These are phyloP conservation scores for Sarcophaga bullata DNA, from an alignment of 1,140 invertebrate genomes.

Conservation along the genomic window DNA sequence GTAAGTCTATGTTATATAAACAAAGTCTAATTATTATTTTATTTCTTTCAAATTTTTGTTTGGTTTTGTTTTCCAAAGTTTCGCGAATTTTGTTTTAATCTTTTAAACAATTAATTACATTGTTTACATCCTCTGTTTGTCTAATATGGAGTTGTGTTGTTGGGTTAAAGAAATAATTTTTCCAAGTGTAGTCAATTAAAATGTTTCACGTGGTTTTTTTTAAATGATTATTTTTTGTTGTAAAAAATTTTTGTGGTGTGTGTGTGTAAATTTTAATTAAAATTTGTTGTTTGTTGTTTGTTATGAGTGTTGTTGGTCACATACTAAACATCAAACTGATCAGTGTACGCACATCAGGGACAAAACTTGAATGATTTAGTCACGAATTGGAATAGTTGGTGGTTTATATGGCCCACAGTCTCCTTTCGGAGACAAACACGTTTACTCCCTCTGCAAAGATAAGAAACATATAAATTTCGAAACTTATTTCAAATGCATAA, in stretches of 20 bases:
- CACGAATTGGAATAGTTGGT: conserved; percentile 67
- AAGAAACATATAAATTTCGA: conserved; percentile 45
- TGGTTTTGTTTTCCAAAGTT: too few species aligned
- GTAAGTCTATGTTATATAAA: not conserved
- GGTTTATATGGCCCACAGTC: conserved; percentile 86
- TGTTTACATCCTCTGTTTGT: too few species aligned
- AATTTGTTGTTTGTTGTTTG: conserved; percentile 39
- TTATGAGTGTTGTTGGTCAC: conserved; percentile 40
- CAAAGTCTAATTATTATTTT: not conserved
- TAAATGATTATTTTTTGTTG: not conserved
- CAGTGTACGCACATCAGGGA: not conserved
- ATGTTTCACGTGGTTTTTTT: not conserved
- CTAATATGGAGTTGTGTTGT: too few species aligned
- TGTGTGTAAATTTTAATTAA: conserved; percentile 1
- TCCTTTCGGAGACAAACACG: conserved; percentile 93
- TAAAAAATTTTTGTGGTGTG: conserved; percentile 19
- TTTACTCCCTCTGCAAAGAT: conserved; percentile 82
- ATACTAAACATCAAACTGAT: too few species aligned
- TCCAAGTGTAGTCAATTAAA: not conserved
- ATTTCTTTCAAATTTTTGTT: too few species aligned
- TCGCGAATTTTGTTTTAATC: too few species aligned
- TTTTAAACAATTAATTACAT: too few species aligned
- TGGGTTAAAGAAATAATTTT: too few species aligned
- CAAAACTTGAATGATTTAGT: conserved; percentile 51
- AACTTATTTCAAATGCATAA: not conserved